Conservation (phyloP, 2,797 vertebrate genomes). For the Molossus molossus region DNA sequence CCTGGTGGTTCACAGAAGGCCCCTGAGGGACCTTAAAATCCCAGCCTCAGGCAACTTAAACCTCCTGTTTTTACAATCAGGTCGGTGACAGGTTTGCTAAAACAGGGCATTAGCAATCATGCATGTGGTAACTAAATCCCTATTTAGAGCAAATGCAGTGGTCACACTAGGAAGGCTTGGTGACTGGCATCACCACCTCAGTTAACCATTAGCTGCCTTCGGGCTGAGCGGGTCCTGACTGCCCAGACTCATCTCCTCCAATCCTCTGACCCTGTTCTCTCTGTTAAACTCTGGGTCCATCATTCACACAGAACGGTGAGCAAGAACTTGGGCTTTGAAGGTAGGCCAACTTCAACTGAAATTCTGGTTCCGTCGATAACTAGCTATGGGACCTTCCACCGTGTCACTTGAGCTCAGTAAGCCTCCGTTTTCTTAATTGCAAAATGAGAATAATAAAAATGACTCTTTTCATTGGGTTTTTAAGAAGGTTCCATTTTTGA, state of each 20-base stretch:
- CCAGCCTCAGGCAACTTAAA: conserved; percentile 9
- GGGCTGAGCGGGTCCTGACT: background rate
- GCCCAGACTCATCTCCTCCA: background rate
- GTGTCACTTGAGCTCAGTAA: background rate
- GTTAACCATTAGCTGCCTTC: conserved; percentile 10
- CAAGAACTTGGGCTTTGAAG: background rate
- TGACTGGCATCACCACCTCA: background rate
- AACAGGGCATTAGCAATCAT: background rate
- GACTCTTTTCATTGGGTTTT: background rate
- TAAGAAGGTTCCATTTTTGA: background rate
- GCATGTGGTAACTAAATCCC: background rate
- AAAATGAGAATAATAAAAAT: conserved; percentile 14
- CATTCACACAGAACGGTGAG: background rate
- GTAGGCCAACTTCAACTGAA: background rate
- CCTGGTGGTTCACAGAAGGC: conserved; percentile 18
- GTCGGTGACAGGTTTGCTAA: conserved; percentile 45
- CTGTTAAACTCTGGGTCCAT: background rate
- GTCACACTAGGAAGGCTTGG: background rate
- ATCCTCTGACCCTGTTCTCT: background rate
- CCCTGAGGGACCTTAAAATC: background rate
- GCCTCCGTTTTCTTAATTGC: background rate
- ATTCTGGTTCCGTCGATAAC: background rate
- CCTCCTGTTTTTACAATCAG: conserved; percentile 59
- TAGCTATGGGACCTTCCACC: background rate
- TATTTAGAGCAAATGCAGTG: background rate